A percentile compares a stretch with the other conserved stretches of the same genome.
These are phyloP conservation scores for Furcula furcula DNA, from an alignment of 2,888 invertebrate genomes.

Conservation along the genomic window DNA sequence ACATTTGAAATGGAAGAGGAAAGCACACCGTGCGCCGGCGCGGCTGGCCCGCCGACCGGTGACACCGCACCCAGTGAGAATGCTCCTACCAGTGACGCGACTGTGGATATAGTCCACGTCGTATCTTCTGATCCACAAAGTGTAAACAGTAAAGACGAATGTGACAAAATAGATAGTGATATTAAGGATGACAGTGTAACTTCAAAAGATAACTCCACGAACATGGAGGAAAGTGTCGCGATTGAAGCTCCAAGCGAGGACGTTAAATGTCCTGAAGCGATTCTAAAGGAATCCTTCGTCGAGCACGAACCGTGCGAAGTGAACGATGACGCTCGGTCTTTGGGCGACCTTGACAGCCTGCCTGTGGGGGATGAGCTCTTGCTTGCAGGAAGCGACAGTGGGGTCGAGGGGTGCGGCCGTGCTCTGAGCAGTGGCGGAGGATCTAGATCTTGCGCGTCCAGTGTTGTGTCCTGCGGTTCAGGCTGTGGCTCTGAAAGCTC, in stretches of 20 bases:
- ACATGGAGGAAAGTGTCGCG: conserved; percentile 52
- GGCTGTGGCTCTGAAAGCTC: conserved; percentile 92
- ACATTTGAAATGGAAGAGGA: conserved; percentile 65
- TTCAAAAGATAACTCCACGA: conserved; percentile 33
- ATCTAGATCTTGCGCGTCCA: conserved; percentile 88
- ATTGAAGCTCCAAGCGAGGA: conserved; percentile 37
- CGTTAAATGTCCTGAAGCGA: conserved; percentile 28
- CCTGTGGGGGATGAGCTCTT: conserved; percentile 68
- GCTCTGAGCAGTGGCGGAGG: conserved; percentile 86
- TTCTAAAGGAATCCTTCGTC: conserved; percentile 47
- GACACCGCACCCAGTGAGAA: conserved; percentile 39
- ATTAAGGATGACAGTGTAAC: conserved; percentile 41
- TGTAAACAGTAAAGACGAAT: conserved; percentile 29
- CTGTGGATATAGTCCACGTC: conserved; percentile 33
- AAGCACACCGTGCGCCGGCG: conserved; percentile 40
- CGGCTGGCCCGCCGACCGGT: conserved; percentile 35
- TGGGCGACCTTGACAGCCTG: conserved; percentile 68
- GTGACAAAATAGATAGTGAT: conserved; percentile 34
- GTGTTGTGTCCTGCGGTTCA: conserved; percentile 89
- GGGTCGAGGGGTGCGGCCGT: conserved; percentile 88
- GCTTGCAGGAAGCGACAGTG: conserved; percentile 90
- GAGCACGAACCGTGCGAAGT: conserved; percentile 59
- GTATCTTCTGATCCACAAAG: conserved; percentile 25
- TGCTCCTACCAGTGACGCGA: conserved; percentile 33
- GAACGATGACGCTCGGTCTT: conserved; percentile 66